Conservation (phyloP, 2,797 vertebrate species). For the Danio aesculapii region DNA sequence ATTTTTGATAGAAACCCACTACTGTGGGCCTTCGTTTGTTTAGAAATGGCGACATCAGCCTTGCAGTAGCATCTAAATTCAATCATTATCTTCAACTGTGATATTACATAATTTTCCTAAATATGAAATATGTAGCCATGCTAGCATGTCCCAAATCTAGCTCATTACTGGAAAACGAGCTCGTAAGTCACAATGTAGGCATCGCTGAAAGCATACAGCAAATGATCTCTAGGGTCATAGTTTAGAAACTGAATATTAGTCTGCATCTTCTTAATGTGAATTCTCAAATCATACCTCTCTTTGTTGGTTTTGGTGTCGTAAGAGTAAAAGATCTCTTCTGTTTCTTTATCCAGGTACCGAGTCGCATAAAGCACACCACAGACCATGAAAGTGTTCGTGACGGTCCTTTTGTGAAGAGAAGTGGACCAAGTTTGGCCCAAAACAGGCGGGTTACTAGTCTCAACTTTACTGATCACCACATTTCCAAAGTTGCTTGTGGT, state of each 20-base stretch:
- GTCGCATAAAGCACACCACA: conserved; percentile 79
- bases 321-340: conserved; percentile 80
- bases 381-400: conserved; percentile 77
- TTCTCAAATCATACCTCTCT: conserved; percentile 71
- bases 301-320: conserved; percentile 70
- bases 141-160: no score
- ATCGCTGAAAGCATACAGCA: conserved; percentile 53
- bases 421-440: conserved; percentile 72
- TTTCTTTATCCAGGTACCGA: conserved; percentile 61
- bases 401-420: conserved; percentile 70
- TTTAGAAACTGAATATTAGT: conserved; percentile 52
- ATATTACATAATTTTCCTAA: no score
- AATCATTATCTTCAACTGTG: no score
- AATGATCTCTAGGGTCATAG: conserved; percentile 43
- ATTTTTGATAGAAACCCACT: no score
- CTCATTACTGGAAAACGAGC: no score
- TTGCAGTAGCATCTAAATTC: no score
- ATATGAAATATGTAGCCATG: no score
- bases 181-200: conserved; percentile 45
- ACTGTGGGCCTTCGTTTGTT: no score
- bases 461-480: conserved; percentile 72
- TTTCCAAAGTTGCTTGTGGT: conserved; percentile 73
- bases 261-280: conserved; percentile 72
- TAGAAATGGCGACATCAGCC: no score
- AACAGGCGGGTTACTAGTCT: conserved; percentile 3